Evolutionary conservation across 2,888 invertebrate species (phyloP).

Genomic region (Brachyptera risi): DNA sequence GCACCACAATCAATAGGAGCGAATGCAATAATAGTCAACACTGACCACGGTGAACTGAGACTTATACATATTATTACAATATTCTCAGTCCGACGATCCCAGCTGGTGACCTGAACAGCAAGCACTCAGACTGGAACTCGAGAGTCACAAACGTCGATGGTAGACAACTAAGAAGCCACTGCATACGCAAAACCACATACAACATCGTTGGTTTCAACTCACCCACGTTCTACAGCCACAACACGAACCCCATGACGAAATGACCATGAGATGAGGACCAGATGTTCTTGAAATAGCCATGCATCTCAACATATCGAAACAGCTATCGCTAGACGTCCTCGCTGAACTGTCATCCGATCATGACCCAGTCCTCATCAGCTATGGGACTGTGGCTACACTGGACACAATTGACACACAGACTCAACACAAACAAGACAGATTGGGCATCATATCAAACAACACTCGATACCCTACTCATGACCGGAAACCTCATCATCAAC

Average conservation of each 20-base stretch:
- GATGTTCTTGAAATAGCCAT: background rate
- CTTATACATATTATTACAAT: background rate
- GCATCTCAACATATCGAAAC: background rate
- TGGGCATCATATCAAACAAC: background rate
- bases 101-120: background rate
- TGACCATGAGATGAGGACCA: too few relatives aligned
- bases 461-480: background rate
- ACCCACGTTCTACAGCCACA: background rate
- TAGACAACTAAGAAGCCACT: background rate
- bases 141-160: background rate
- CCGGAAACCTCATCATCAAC: background rate
- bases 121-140: conserved; percentile 10
- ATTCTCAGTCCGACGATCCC: background rate
- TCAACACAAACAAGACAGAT: background rate
- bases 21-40: background rate
- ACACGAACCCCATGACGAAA: too few relatives aligned
- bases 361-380: background rate
- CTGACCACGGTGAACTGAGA: background rate
- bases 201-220: background rate
- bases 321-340: background rate
- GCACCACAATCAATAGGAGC: background rate
- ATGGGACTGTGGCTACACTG: background rate
- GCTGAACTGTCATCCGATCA: background rate
- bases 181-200: background rate
- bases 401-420: background rate